These are phyloP conservation scores for Polietes domitor DNA, from an alignment of 2,888 invertebrate genomes.

Conservation along the genomic window DNA sequence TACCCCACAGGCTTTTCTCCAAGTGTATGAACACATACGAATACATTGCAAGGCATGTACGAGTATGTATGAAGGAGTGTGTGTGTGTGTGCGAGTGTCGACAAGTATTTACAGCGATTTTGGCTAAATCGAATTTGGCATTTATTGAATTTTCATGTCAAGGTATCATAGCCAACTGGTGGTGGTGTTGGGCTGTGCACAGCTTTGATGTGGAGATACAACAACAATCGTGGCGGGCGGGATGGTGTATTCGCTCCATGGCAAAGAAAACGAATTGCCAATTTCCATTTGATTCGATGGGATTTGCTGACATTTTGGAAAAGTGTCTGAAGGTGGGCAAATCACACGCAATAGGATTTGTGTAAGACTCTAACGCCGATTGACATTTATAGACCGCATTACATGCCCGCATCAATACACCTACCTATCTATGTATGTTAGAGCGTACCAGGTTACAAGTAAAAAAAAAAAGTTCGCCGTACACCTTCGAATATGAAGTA, in stretches of 20 bases:
- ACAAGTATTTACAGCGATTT: neutral
- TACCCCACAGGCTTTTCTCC: neutral
- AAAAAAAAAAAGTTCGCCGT: no score
- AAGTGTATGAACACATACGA: neutral
- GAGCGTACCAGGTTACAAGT: no score
- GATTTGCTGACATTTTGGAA: conserved; percentile 13
- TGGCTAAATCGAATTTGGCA: conserved; percentile 43
- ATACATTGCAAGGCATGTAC: no score
- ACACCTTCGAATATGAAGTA: no score
- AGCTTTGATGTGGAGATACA: neutral
- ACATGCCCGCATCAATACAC: no score
- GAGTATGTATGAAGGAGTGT: neutral
- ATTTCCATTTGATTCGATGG: conserved; percentile 4
- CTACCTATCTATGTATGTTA: no score
- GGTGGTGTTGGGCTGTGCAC: neutral
- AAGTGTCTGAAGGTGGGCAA: neutral
- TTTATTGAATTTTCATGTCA: conserved; percentile 60
- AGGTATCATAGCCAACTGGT: conserved; percentile 41
- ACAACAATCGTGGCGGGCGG: neutral
- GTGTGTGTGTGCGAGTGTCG: neutral
- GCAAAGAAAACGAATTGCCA: neutral
- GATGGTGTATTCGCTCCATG: neutral
- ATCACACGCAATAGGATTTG: conserved; percentile 14
- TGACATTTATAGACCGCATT: neutral
- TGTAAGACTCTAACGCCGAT: neutral